Conservation (phyloP, 92 coral and sea anemone genomes). For the Nematostella vectensis region DNA sequence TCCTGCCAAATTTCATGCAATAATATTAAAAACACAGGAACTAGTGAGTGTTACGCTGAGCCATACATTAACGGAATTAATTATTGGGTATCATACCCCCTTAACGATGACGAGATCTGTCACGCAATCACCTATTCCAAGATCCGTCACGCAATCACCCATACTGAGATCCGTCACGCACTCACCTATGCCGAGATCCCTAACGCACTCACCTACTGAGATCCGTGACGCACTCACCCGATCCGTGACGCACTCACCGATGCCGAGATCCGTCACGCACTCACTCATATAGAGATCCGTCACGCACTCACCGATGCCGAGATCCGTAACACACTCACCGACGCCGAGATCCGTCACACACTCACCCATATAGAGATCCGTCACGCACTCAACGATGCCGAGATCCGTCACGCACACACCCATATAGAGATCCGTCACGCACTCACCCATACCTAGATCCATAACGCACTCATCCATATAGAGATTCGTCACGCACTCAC, state of each 20-base stretch:
- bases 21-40: too few relatives aligned
- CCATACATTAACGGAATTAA: too few relatives aligned
- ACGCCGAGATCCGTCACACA: slow-evolving; percentile 45
- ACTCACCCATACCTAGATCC: slow-evolving; percentile 47
- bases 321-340: slow-evolving; percentile 20
- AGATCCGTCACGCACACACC: too few relatives aligned
- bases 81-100: too few relatives aligned
- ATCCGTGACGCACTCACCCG: too few relatives aligned
- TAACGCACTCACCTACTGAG: too few relatives aligned
- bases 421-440: neutral
- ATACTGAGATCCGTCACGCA: slow-evolving; percentile 42
- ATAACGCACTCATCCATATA: slow-evolving; percentile 41
- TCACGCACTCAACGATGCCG: too few relatives aligned
- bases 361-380: slow-evolving; percentile 42
- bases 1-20: too few relatives aligned
- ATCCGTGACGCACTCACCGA: too few relatives aligned
- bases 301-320: slow-evolving; percentile 43
- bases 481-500: slow-evolving; percentile 16
- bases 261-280: slow-evolving; percentile 2
- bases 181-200: slow-evolving; percentile 42
- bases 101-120: too few relatives aligned
- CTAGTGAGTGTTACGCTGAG: too few relatives aligned
- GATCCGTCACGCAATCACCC: slow-evolving; percentile 18
- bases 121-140: slow-evolving; percentile 41
- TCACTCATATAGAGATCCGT: slow-evolving; percentile 45